Conservation (phyloP, 2,888 invertebrate species). For the Clivina fossor region DNA sequence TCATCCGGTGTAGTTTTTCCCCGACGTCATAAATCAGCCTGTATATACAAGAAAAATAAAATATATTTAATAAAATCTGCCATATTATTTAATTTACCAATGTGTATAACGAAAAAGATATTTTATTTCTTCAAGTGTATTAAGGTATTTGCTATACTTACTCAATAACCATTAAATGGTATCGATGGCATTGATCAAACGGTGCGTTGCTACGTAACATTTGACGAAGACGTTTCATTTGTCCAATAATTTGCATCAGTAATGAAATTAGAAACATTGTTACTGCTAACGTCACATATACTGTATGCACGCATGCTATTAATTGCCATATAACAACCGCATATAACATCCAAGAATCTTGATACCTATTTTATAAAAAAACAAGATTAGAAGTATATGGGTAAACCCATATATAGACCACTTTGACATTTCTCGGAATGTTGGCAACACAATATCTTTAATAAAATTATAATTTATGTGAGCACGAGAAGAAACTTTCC, state of each 20-base stretch:
- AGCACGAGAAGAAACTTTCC: too few relatives aligned
- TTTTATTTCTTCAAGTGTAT: background rate
- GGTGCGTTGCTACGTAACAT: constrained; percentile 4
- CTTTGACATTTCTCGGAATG: too few relatives aligned
- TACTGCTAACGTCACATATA: constrained; percentile 12
- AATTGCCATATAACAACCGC: constrained; percentile 11
- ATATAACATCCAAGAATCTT: constrained; percentile 23
- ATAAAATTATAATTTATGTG: too few relatives aligned
- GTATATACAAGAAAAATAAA: too few relatives aligned
- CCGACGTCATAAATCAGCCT: too few relatives aligned
- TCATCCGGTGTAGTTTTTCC: too few relatives aligned
- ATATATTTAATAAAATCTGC: too few relatives aligned
- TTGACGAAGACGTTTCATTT: constrained; percentile 16
- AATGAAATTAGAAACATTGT: constrained; percentile 27
- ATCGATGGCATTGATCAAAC: constrained; percentile 11
- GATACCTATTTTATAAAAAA: too few relatives aligned
- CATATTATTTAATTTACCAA: background rate
- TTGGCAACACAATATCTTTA: too few relatives aligned
- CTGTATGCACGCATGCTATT: constrained; percentile 11
- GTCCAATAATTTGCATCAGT: constrained; percentile 26
- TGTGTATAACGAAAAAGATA: background rate
- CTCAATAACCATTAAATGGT: constrained; percentile 26
- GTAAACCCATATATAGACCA: too few relatives aligned
- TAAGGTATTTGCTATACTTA: constrained; percentile 6
- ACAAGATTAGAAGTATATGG: too few relatives aligned